Evolutionary conservation across 2,888 invertebrate genomes (phyloP), one percentile per base, ranked within the genome.

Genomic region (Ophraella communa): DNA sequence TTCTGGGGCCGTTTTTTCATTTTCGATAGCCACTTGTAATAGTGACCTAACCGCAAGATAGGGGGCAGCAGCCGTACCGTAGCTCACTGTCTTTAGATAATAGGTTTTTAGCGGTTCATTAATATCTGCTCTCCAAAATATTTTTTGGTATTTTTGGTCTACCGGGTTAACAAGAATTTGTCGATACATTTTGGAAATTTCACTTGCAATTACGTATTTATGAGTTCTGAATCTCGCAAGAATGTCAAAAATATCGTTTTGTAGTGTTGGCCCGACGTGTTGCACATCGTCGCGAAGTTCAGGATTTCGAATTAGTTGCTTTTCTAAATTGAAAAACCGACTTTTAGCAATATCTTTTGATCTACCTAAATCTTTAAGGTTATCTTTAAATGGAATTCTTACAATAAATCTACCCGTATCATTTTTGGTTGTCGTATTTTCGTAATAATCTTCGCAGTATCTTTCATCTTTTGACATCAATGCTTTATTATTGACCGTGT

Each of bases 61-160:
- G 5, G 24, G 24, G 3, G 24, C 24, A 24, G 24, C 24, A 24
- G 24, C 24, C 5, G 24, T 30, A 30, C 30, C 30, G 30, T 30
- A 30, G 30, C 30, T 30, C 8, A 30, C 30, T 24, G 24, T 30
- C 10, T 10, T 30, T 5, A 30, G 30, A 8, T 5, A 24, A 69
- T 68, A 0, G 65, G 62, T 21, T 62, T n/a, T 44, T 4, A 74
- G 52, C 11, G 66, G 63, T 14, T 73, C 53, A 10, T 56, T 39
- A 4, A 68, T 64, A 45, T 69, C 21, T 4, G 67, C 57, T 14
- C 77, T 54, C 81, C 80, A 81, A 3, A 82, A 39, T 2, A 83
- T 79, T 5, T 74, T 58, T 42, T 80, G 80, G 20, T 57, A 39
- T 35, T 10, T 2, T 10, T 30, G 10, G 2, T 30, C 30, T 30